These are phyloP conservation scores for Piaya cayana DNA, from an alignment of 2,113 vertebrate species.

Conservation along the genomic window DNA sequence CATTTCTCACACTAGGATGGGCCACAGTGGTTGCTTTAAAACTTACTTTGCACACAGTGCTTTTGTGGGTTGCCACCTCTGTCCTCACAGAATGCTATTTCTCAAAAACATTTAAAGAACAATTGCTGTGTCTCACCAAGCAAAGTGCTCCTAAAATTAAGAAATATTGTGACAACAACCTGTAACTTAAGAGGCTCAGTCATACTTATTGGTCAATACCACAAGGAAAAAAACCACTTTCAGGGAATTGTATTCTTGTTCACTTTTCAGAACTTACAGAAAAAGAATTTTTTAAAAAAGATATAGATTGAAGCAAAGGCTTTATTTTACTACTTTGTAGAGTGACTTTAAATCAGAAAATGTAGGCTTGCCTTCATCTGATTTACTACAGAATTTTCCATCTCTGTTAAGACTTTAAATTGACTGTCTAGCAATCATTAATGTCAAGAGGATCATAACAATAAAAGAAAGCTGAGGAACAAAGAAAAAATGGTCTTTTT, in stretches of 20 bases:
- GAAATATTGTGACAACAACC: background rate
- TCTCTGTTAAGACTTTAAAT: background rate
- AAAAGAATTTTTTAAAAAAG: background rate
- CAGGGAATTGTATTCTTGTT: background rate
- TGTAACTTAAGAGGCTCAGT: background rate
- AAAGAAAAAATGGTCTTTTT: slow-evolving; percentile 7
- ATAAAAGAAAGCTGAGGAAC: background rate
- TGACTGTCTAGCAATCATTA: background rate
- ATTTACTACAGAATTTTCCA: background rate
- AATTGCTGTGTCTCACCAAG: background rate
- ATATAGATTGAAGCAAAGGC: background rate
- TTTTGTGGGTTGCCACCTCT: background rate
- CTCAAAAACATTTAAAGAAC: background rate
- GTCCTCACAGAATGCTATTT: background rate
- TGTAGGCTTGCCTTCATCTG: background rate
- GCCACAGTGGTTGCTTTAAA: accelerated
- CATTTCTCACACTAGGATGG: background rate
- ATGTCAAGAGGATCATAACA: background rate
- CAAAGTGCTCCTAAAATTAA: accelerated
- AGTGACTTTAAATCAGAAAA: background rate
- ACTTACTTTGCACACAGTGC: background rate
- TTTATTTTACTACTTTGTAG: background rate
- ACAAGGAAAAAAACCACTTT: background rate
- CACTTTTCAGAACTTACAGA: background rate
- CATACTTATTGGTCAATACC: background rate